Evolutionary conservation across 2,797 vertebrate genomes (phyloP).

Genomic region (Anniella stebbinsi): DNA sequence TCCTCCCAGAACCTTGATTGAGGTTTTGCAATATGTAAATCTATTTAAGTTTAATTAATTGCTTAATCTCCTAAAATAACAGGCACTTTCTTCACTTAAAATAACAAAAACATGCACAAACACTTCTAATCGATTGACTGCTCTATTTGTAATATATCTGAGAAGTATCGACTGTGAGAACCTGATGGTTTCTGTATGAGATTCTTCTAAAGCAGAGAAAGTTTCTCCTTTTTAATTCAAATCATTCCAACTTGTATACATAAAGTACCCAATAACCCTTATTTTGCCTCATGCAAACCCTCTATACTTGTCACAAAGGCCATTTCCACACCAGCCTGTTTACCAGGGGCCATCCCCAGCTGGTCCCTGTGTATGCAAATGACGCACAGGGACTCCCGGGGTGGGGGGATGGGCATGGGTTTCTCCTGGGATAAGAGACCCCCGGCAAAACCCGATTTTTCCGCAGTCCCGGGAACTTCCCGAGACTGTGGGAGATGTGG

Average conservation of each 20-base stretch:
- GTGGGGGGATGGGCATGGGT: no score
- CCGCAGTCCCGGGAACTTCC: no score
- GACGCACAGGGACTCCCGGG: no score
- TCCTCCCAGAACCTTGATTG: not conserved
- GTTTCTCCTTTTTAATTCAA: not conserved
- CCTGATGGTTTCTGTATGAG: not conserved
- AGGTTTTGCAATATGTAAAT: conserved; percentile 5
- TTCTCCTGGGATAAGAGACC: no score
- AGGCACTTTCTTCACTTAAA: not conserved
- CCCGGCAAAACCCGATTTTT: no score
- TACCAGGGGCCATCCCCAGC: no score
- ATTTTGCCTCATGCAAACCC: not conserved
- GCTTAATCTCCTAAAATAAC: conserved; percentile 15
- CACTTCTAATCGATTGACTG: not conserved
- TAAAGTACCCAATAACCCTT: not conserved
- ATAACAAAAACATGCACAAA: not conserved
- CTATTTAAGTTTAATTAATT: conserved; percentile 16
- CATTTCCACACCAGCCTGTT: no score
- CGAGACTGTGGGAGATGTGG: no score
- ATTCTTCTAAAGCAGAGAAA: not conserved
- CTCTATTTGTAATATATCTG: not conserved
- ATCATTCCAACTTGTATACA: not conserved
- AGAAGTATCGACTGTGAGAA: not conserved
- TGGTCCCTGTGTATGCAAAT: no score
- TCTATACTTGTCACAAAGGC: no score